Evolutionary conservation across 2,797 vertebrate genomes (phyloP), one percentile per base, ranked within the genome.

Genomic region (Acanthurus leucopareius): DNA sequence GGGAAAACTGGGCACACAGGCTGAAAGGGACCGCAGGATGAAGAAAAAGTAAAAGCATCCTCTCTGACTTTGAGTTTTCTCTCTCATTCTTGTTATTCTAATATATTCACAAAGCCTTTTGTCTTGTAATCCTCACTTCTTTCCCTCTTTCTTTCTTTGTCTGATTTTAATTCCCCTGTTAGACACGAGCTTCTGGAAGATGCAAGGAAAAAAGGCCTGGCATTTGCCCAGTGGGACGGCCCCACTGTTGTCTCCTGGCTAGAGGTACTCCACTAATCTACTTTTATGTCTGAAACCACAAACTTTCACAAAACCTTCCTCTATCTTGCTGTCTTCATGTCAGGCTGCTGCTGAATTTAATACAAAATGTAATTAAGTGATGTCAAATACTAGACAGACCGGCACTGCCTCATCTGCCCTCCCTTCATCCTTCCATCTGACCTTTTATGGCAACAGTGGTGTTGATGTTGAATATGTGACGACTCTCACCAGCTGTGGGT

Each of bases 241-340:
- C 97, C 98, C 3, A 99, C 98, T 0, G 97, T 99, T 16, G 97
- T 99, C 64, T 98, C 98, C 76, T 99, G 98, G 98, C 94, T 99
- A 7, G 98, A 99, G 97, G 98, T 99, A 80, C 68, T 91, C 91
- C 82, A 19, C 52, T 59, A n/a, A 38, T 79, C n/a, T 63, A n/a
- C 22, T 35, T 60, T 44, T 25, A 22, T 59, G 17, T 51, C 53
- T 57, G 9, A 17, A 7, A 25, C 8, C 9, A 44, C 15, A 66
- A 1, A 54, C 19, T 40, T 44, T 13, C 16, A 44, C 9, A 71
- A 51, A 57, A 57, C 16, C 16, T 58, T 19, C 19, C 28, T 62
- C 11, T 57, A 19, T 64, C 38, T 44, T 61, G 5, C 6, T 67
- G 40, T 72, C 16, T 65, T 73, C 38, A 51, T 49, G 14, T 38